These are phyloP conservation scores for Lamprotornis superbus DNA, from an alignment of 2,113 vertebrate species.

Conservation along the genomic window DNA sequence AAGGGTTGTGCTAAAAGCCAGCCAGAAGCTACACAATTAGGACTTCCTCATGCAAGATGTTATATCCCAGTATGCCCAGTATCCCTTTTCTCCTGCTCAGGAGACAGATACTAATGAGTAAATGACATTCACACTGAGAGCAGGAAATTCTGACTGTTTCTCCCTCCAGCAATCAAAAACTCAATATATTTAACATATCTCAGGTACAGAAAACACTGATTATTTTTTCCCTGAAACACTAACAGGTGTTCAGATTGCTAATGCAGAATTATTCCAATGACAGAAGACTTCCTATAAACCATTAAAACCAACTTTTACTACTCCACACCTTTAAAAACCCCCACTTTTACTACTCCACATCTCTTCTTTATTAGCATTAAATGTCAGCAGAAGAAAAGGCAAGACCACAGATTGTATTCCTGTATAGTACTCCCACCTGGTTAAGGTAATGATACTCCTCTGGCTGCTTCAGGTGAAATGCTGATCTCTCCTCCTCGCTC, in stretches of 20 bases:
- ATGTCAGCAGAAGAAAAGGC: not conserved
- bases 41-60: constrained; percentile 30
- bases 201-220: not conserved
- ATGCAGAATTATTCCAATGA: not conserved
- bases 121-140: constrained; percentile 8
- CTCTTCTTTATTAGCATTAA: not conserved
- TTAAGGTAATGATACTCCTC: constrained; percentile 98
- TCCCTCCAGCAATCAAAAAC: not conserved
- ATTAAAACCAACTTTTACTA: not conserved
- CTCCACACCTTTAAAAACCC: not conserved
- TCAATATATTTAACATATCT: not conserved
- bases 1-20: constrained; percentile 12
- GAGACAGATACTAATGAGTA: constrained; percentile 16
- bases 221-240: not conserved
- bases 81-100: not conserved
- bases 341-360: not conserved
- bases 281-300: not conserved
- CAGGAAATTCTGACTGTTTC: not conserved
- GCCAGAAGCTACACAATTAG: not conserved
- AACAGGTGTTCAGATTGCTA: not conserved
- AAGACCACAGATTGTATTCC: not conserved
- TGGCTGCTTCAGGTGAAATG: constrained; percentile 92
- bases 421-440: constrained; percentile 80
- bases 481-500: constrained; percentile 89
- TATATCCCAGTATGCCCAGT: not conserved